Conservation (phyloP, 2,797 vertebrate species). For the Argyrosomus regius region DNA sequence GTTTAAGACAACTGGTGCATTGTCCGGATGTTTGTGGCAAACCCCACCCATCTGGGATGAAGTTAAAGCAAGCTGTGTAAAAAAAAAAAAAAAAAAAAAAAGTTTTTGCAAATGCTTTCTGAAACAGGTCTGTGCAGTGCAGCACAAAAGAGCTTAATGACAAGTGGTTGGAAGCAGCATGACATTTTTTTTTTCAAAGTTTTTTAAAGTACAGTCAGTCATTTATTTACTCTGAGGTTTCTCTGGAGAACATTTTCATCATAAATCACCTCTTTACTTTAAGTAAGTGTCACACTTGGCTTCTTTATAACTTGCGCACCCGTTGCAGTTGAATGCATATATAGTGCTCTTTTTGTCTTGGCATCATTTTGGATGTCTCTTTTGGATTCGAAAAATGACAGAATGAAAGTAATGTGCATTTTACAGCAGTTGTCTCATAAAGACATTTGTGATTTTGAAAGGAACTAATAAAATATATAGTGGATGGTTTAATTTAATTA, state of each 20-base stretch:
- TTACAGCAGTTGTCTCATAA: neutral
- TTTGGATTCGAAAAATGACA: neutral
- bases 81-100: neutral
- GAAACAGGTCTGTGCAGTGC: conserved; percentile 59
- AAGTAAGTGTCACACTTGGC: neutral
- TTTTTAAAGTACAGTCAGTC: neutral
- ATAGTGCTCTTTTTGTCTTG: neutral
- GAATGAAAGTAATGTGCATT: neutral
- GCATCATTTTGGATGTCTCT: neutral
- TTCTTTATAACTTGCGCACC: neutral
- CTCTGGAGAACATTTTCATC: neutral
- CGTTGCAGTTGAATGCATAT: neutral
- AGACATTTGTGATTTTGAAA: neutral
- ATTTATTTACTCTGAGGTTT: neutral
- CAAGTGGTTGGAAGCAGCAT: conserved; percentile 22
- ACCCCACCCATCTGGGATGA: conserved; percentile 49
- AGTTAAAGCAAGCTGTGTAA: conserved; percentile 17
- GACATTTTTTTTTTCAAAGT: neutral
- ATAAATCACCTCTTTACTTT: neutral
- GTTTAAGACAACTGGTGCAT: conserved; percentile 21
- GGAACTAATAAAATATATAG: neutral
- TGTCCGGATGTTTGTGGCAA: conserved; percentile 28
- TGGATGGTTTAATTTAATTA: neutral
- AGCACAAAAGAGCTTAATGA: conserved; percentile 40
- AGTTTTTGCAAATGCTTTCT: conserved; percentile 15